These are phyloP conservation scores for Sipunculus nudus DNA, from an alignment of 2,888 invertebrate species.

Conservation along the genomic window DNA sequence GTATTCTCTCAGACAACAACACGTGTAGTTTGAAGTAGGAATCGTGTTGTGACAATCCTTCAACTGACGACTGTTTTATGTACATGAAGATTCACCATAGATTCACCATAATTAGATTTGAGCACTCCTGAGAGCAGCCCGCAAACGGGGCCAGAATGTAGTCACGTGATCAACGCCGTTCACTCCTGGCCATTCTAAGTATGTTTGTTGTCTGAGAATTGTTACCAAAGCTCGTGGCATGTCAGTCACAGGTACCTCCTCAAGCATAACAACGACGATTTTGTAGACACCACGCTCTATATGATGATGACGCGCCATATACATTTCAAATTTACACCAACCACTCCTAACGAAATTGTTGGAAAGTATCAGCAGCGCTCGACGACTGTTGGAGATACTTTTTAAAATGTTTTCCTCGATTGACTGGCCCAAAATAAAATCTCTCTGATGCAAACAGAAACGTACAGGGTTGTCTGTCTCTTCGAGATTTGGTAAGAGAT, in stretches of 20 bases:
- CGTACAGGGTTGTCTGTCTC: constrained; percentile 70
- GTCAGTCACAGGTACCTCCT: constrained; percentile 73
- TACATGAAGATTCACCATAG: too few species aligned
- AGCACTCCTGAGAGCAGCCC: too few species aligned
- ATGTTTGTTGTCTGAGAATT: too few species aligned
- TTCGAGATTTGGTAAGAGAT: constrained; percentile 74
- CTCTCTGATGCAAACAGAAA: constrained; percentile 77
- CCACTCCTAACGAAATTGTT: constrained; percentile 74
- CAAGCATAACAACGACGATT: constrained; percentile 74
- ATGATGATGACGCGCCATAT: constrained; percentile 72
- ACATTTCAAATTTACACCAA: constrained; percentile 81
- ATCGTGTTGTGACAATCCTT: too few species aligned
- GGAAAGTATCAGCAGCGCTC: constrained; percentile 75
- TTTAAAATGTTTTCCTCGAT: constrained; percentile 78
- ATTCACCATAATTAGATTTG: too few species aligned
- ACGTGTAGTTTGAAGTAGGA: too few species aligned
- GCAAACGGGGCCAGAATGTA: too few species aligned
- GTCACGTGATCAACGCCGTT: too few species aligned
- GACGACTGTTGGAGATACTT: constrained; percentile 75
- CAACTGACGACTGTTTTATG: too few species aligned
- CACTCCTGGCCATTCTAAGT: constrained; percentile 12
- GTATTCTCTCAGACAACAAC: too few species aligned
- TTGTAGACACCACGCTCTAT: constrained; percentile 70
- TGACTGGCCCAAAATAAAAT: constrained; percentile 77
- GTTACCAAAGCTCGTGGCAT: constrained; percentile 74